Conservation (phyloP, 2,888 invertebrate genomes). For the Mythimna ferrago region DNA sequence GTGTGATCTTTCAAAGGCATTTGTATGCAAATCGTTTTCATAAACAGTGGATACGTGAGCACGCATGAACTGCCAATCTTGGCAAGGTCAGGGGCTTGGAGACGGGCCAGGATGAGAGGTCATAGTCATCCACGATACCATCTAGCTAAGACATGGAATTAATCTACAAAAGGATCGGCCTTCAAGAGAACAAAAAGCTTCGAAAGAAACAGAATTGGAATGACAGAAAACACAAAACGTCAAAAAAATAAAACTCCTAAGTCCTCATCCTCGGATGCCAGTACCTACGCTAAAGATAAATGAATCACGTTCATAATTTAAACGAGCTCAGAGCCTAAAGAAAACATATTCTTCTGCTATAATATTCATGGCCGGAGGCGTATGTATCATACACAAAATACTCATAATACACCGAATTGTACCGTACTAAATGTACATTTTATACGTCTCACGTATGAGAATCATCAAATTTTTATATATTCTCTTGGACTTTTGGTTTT, state of each 20-base stretch:
- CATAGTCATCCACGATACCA: constrained; percentile 71
- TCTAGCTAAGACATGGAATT: constrained; percentile 65
- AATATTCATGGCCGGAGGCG: constrained; percentile 63
- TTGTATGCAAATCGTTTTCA: constrained; percentile 83
- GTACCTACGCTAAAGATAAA: constrained; percentile 55
- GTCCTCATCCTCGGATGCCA: constrained; percentile 26
- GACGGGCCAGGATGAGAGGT: constrained; percentile 76
- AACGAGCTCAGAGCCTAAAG: constrained; percentile 53
- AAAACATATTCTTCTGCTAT: constrained; percentile 62
- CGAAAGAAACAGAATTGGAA: constrained; percentile 35
- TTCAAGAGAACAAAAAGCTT: constrained; percentile 61
- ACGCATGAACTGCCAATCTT: constrained; percentile 77
- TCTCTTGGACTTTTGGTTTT: constrained; percentile 17
- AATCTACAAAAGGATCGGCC: constrained; percentile 70
- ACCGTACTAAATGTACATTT: constrained; percentile 50
- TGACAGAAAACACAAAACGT: constrained; percentile 41
- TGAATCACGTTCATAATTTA: constrained; percentile 66
- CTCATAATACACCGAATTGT: constrained; percentile 40
- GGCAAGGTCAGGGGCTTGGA: constrained; percentile 84
- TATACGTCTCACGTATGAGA: constrained; percentile 36
- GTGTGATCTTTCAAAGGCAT: constrained; percentile 74
- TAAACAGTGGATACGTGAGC: constrained; percentile 78
- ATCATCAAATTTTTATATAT: constrained; percentile 35
- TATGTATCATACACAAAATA: constrained; percentile 51
- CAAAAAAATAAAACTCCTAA: constrained; percentile 33